These are phyloP conservation scores for Corydoras maculifer DNA, from an alignment of 2,113 vertebrate species.

Conservation along the genomic window DNA sequence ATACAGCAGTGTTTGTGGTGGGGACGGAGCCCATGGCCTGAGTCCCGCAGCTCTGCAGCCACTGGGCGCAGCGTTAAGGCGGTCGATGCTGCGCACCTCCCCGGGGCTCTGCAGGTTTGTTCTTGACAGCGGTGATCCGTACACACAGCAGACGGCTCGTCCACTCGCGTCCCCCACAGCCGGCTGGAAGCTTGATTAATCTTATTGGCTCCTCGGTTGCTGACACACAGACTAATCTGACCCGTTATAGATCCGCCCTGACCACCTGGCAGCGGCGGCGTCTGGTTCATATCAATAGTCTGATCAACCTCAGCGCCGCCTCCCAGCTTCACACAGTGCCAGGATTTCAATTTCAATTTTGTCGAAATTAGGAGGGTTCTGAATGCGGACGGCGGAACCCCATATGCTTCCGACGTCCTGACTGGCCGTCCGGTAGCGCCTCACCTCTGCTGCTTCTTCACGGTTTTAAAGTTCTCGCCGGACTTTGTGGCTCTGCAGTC, in stretches of 20 bases:
- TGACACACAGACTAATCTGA: slow-evolving; percentile 53
- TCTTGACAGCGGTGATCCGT: slow-evolving; percentile 5
- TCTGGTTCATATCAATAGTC: no score
- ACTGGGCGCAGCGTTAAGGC: background rate
- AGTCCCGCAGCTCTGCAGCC: background rate
- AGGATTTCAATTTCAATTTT: no score
- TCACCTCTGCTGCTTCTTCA: no score
- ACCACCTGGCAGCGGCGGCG: background rate
- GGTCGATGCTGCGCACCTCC: background rate
- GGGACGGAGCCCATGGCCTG: background rate
- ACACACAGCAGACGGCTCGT: background rate
- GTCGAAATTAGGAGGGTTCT: no score
- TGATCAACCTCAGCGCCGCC: no score
- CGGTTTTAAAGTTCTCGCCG: no score
- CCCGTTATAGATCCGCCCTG: slow-evolving; percentile 34
- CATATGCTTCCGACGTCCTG: no score
- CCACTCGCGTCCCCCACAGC: no score
- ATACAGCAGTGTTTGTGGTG: slow-evolving; percentile 11
- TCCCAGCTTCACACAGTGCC: no score
- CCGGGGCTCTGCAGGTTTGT: background rate
- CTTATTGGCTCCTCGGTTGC: slow-evolving; percentile 52
- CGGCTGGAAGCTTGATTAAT: slow-evolving; percentile 51
- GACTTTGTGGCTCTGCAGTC: no score
- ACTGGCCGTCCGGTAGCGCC: no score
- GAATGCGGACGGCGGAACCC: no score